Percentiles rank a stretch among this genome's conserved stretches.
Evolutionary conservation across 2,113 vertebrate genomes (phyloP).

Genomic region (Labeo rohita): DNA sequence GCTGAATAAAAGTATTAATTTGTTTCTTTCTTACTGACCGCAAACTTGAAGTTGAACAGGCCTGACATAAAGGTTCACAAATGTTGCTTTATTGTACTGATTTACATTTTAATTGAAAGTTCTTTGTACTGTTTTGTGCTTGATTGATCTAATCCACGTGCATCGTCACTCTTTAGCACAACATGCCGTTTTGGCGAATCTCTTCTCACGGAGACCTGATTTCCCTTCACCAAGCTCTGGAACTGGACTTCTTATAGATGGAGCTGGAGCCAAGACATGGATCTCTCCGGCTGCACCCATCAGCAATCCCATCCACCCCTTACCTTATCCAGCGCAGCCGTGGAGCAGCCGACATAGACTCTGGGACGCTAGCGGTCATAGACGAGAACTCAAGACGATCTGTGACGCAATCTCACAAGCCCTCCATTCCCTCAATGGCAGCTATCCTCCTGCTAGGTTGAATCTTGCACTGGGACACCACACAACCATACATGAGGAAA

Average conservation of each 20-base stretch:
- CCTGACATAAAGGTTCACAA: not conserved
- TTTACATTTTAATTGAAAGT: not conserved
- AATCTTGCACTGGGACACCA: conserved; percentile 63
- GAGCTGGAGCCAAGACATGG: not conserved
- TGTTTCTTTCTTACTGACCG: not conserved
- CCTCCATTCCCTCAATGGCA: conserved; percentile 69
- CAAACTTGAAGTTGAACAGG: not conserved
- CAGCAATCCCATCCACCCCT: conserved; percentile 43
- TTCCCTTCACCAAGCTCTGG: conserved; percentile 95
- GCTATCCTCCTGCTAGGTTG: conserved; percentile 66
- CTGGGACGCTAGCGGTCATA: conserved; percentile 49
- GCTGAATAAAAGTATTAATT: not conserved
- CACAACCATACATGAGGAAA: not conserved
- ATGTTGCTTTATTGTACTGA: not conserved
- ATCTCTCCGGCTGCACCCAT: conserved; percentile 38
- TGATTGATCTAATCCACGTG: not conserved
- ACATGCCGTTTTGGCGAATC: conserved; percentile 99
- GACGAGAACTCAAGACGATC: conserved; percentile 52
- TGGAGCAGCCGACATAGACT: conserved; percentile 52
- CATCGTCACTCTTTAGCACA: conserved; percentile 81
- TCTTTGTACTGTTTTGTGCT: not conserved
- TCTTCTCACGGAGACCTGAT: conserved; percentile 92
- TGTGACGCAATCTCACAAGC: conserved; percentile 32
- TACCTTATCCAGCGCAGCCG: conserved; percentile 9
- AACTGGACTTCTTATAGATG: conserved; percentile 94